phyloP scores from a whole-genome alignment of 2,888 invertebrate genomes.

The Cerastis leucographa region DNA sequence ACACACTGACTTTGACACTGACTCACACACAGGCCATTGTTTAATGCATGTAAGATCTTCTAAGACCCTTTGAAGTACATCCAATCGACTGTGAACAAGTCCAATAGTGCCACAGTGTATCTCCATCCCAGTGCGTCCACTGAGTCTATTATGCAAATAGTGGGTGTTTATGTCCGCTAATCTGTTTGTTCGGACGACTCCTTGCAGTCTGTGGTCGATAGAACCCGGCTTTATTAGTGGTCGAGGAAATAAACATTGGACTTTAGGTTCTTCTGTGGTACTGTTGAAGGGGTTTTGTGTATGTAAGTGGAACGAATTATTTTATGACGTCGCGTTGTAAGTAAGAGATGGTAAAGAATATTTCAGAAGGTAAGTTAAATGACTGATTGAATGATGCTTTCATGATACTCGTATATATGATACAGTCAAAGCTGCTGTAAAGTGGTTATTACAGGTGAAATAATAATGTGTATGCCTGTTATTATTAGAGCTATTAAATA shows the following conservation, averaged over 20 bases:
- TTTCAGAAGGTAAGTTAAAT: not conserved
- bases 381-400: not conserved
- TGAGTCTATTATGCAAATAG: slow-evolving; percentile 45
- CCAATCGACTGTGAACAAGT: slow-evolving; percentile 8
- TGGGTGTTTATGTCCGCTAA: slow-evolving; percentile 46
- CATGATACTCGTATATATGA: no score
- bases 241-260: slow-evolving; percentile 6
- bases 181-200: slow-evolving; percentile 40
- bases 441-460: no score
- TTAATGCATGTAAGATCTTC: not conserved
- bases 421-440: no score
- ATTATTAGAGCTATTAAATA: no score
- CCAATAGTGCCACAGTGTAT: not conserved
- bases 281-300: slow-evolving; percentile 3
- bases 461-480: no score
- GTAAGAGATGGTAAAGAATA: not conserved
- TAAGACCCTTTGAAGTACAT: slow-evolving; percentile 16
- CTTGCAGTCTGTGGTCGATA: slow-evolving; percentile 14
- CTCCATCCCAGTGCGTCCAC: slow-evolving; percentile 4
- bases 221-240: slow-evolving; percentile 31
- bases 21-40: not conserved
- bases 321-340: not conserved
- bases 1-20: not conserved
- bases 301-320: not conserved
- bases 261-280: not conserved